Base-by-base conservation (phyloP, 23 tunicate genomes). In the Clavelina lepadiformis region DNA sequence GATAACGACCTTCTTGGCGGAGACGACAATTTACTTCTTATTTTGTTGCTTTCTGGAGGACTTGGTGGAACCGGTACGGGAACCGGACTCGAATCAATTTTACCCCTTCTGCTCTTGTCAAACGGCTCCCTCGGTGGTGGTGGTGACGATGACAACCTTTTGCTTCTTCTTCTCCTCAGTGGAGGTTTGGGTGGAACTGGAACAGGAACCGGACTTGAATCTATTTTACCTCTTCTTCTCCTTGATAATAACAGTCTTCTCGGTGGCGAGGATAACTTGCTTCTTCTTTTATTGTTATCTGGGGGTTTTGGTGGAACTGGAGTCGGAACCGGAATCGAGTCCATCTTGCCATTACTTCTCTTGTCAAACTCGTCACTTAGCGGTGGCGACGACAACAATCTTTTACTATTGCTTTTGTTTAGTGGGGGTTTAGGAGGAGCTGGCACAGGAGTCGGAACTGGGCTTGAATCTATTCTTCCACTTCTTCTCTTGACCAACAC, bases 121-220 rank as follows among this genome's bases (percentile, higher is more conserved):
- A 0, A 22, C 63, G 25, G 33, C 46, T 20, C 19, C 23, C 27
- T 36, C 24, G 5, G 22, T 5, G 26, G 31, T 5, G 73, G 35
- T 58, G 64, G 64, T 25, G 52, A 37, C 56, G 38, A 36, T 8
- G 50, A 35, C 29, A 0, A 2, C 13, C 36, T 67, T 49, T 36
- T 67, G 21, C 73, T 58, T 28, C 68, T 63, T 35, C 53, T 63
- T 33, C 52, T 63, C 2, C 63, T 75, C 5, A 31, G 71, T 25
- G 71, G 71, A 20, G 71, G 72, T n/a, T 52, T 52, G 20, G 31
- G 47, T 8, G 79, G 79, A 19, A 37, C 38, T 13, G 75, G 28
- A n/a, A 23, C 23, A 20, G 64, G 59, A 5, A 31, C 36, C 3
- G 58, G 59, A 6, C 2, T 73, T 0, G 1, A 0, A 35, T 0